Evolutionary conservation across 2,113 vertebrate species (phyloP), one percentile per base, ranked within the genome.

Genomic region (Ursus arctos): DNA sequence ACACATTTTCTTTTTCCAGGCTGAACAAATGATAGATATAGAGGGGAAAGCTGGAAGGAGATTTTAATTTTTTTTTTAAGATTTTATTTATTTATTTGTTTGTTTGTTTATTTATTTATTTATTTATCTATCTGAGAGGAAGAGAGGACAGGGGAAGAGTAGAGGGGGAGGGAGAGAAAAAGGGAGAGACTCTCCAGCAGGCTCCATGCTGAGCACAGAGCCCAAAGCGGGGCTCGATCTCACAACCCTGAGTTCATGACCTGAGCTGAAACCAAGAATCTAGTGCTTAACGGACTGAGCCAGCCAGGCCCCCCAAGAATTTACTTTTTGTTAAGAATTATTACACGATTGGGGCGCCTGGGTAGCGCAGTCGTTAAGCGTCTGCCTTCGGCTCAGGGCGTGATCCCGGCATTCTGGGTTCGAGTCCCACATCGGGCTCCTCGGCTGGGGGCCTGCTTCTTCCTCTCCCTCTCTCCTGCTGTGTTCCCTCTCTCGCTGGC

Each of bases 271-370:
- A 69, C 67, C 67, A 69, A 69, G 67, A 69, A 21, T 36, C 67
- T 33, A n/a, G 4, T 69, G 67, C 67, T 69, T 21, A 10, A 13
- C 53, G 3, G 67, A 36, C 67, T n/a, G 67, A 21, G 67, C 33
- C 67, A 69, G 16, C 33, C 67, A 69, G 67, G 7, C 67, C 21
- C 67, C 67, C 67, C n/a, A 69, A 92, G 59, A 40, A 22, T 67
- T 63, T 67, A 47, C 89, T 87, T 97, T 95, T 63, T 77, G 53
- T 82, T 89, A 79, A 72, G 83, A 61, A 92, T 94, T 69, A 85
- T 71, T 80, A 71, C 59, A 28, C 21, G 43, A 31, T 7, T 0
- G 13, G 81, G 43, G 43, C 43, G 43, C 43, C 43, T 43, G 43
- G 43, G 43, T 43, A 6, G 43, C 4, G 1, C 43, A 43, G 43